phyloP scores from a whole-genome alignment of 92 coral and sea anemone genomes.

The Siderastrea radians region DNA sequence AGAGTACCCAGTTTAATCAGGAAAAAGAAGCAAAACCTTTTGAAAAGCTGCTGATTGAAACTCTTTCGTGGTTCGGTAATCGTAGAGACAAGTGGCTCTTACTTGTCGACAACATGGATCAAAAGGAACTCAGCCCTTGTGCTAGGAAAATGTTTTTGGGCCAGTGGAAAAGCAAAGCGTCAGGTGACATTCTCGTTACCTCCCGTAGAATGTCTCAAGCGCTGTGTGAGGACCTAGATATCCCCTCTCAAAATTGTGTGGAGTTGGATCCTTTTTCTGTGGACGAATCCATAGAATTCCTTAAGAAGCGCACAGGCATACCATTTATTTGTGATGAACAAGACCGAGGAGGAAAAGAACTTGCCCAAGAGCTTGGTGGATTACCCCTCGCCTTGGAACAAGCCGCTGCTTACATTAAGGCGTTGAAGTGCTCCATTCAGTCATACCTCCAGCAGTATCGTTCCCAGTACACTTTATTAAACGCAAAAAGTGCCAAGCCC shows the following conservation, averaged over 20 bases:
- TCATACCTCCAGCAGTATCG: constrained; percentile 47
- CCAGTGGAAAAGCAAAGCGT: constrained; percentile 64
- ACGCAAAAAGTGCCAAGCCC: constrained; percentile 39
- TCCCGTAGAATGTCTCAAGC: constrained; percentile 70
- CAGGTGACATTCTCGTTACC: constrained; percentile 76
- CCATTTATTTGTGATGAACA: background rate
- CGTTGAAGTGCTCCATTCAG: constrained; percentile 14
- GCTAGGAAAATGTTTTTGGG: constrained; percentile 69
- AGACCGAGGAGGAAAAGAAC: background rate
- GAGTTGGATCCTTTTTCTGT: constrained; percentile 23
- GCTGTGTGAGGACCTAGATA: constrained; percentile 45
- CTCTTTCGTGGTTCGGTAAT: constrained; percentile 59
- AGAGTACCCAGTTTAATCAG: constrained; percentile 43
- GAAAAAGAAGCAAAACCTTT: constrained; percentile 5
- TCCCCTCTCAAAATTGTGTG: constrained; percentile 31
- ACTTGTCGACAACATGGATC: constrained; percentile 70
- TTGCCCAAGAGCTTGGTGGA: constrained; percentile 59
- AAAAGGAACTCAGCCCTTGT: constrained; percentile 55
- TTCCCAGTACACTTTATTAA: constrained; percentile 30
- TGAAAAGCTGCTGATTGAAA: constrained; percentile 41
- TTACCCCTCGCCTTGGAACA: constrained; percentile 2
- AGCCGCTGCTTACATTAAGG: constrained; percentile 62
- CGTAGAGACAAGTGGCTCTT: constrained; percentile 61
- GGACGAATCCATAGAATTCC: constrained; percentile 6
- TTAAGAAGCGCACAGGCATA: background rate